Conservation (phyloP, 2,888 invertebrate genomes). For the Macrosoma leucophasiata region DNA sequence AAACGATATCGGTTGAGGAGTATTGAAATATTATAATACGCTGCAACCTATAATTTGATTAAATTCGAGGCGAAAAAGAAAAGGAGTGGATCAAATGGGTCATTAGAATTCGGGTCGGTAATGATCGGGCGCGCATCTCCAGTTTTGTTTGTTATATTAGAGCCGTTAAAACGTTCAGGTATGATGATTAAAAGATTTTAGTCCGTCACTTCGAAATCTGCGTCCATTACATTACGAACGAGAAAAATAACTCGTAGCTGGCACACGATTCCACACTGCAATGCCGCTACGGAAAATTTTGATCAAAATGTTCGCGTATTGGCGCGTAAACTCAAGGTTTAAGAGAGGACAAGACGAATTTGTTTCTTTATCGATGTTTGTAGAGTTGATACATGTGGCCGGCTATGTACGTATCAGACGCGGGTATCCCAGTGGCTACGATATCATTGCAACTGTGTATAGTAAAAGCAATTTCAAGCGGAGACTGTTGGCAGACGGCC, state of each 20-base stretch:
- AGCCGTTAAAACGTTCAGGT: slow-evolving; percentile 44
- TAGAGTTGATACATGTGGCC: slow-evolving; percentile 34
- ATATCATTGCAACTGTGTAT: slow-evolving; percentile 61
- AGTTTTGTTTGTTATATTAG: slow-evolving; percentile 64
- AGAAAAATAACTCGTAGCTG: slow-evolving; percentile 32
- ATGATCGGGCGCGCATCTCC: slow-evolving; percentile 58
- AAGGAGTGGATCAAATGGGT: slow-evolving; percentile 63
- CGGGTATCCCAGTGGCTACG: slow-evolving; percentile 45
- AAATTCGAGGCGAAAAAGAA: slow-evolving; percentile 66
- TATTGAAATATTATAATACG: slow-evolving; percentile 74
- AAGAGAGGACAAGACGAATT: too few species aligned
- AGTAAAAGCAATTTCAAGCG: slow-evolving; percentile 66
- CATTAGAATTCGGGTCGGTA: slow-evolving; percentile 71
- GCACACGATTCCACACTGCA: slow-evolving; percentile 30
- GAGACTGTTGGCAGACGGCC: slow-evolving; percentile 60
- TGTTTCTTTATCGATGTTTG: too few species aligned
- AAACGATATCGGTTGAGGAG: slow-evolving; percentile 63
- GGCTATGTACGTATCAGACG: slow-evolving; percentile 40
- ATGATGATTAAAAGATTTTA: slow-evolving; percentile 24
- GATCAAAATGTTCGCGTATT: too few species aligned
- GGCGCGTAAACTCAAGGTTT: too few species aligned
- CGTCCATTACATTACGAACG: slow-evolving; percentile 5
- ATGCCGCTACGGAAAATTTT: slow-evolving; percentile 30
- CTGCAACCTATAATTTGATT: slow-evolving; percentile 74
- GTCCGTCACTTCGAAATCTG: background rate